Conservation (phyloP, 2,113 vertebrate species). For the Plestiodon gilberti region DNA sequence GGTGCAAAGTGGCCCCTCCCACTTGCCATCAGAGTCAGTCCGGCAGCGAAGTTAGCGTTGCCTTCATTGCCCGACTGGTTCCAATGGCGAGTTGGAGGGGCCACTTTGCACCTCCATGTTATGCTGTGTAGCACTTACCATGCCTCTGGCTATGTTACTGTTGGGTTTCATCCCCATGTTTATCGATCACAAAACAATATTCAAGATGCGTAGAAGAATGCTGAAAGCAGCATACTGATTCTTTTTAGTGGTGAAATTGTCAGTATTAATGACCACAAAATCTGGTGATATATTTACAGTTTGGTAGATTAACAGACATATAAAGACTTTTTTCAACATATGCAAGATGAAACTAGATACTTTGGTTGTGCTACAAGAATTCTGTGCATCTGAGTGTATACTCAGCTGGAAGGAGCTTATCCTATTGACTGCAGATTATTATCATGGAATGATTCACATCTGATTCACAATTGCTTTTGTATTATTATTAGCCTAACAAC, state of each 20-base stretch:
- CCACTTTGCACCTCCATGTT: too few species aligned
- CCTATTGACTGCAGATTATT: not conserved
- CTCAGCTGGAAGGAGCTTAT: not conserved
- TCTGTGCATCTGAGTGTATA: rapidly evolving
- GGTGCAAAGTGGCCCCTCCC: too few species aligned
- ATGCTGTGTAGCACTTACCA: too few species aligned
- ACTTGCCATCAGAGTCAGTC: too few species aligned
- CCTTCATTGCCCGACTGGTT: too few species aligned
- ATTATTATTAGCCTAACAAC: not conserved
- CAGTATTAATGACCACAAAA: rapidly evolving
- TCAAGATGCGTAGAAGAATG: rapidly evolving
- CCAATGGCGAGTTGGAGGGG: too few species aligned
- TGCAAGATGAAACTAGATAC: conserved; percentile 7
- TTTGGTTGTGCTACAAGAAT: not conserved
- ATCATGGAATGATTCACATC: not conserved
- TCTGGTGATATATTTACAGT: not conserved
- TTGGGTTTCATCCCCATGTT: not conserved
- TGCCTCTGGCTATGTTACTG: too few species aligned
- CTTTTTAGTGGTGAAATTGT: not conserved
- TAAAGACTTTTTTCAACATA: conserved; percentile 6
- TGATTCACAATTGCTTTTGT: not conserved
- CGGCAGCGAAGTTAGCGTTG: too few species aligned
- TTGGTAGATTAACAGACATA: not conserved
- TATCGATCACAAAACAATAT: not conserved
- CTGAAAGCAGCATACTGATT: conserved; percentile 22